Conservation (phyloP, 2,797 vertebrate species). For the Carduelis carduelis region DNA sequence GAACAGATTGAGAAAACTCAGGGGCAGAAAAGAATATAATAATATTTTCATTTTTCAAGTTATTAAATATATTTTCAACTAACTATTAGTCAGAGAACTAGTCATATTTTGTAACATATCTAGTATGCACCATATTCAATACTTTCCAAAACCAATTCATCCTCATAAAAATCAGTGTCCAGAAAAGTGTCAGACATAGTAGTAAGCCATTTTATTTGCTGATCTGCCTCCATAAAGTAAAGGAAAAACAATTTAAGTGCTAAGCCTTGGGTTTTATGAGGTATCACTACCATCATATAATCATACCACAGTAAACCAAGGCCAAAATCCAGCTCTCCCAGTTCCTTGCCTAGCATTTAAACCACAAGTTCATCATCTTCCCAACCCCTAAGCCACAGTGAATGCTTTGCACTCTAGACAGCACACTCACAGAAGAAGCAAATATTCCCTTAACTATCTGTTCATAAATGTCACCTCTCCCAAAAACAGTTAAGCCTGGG, state of each 20-base stretch:
- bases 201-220: not conserved
- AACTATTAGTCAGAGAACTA: not conserved
- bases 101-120: not conserved
- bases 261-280: not conserved
- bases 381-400: not conserved
- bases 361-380: not conserved
- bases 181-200: not conserved
- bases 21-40: rapidly evolving
- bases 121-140: not conserved
- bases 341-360: not conserved
- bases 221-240: not conserved
- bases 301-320: not conserved
- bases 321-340: slow-evolving; percentile 29
- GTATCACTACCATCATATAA: not conserved
- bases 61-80: not conserved
- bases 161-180: not conserved
- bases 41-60: not conserved
- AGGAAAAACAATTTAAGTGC: not conserved
- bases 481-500: not conserved
- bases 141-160: not conserved
- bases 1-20: not conserved
- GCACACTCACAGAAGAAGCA: not conserved
- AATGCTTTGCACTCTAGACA: not conserved
- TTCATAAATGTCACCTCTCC: not conserved
- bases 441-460: not conserved